Base-by-base conservation (phyloP, 2,888 invertebrate genomes). In the Auanema freiburgensis region DNA sequence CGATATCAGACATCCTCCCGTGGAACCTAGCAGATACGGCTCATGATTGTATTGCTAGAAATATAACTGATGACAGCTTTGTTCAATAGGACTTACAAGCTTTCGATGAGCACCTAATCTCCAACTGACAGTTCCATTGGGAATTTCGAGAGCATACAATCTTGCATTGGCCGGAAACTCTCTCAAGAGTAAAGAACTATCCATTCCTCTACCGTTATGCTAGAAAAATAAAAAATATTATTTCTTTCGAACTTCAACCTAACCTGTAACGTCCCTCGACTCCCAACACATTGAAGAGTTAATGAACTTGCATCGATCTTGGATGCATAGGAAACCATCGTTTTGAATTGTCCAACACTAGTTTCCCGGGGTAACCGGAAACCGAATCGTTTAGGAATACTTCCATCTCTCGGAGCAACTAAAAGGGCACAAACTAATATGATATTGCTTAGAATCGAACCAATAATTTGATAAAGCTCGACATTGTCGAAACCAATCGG, bases 401-500 rank as follows among this genome's bases (percentile, higher is more conserved):
- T 89, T 0, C 92, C 93, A 84, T 92, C 91, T 46, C 84, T 69
- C 58, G 79, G 77, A 51, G 85, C 81, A 61, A 85, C 86, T 85
- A 65, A 63, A 70, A 65, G 21, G 21, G n/a, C 62, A 42, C 23
- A n/a, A 46, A 4, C 5, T 14, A 11, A 12, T n/a, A n/a, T 25
- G 25, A 23, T 14, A n/a, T 23, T 14, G 10, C 33, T 33, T 33
- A 5, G 4, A 33, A 5, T 25, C 59, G 49, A 42, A 74, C 75
- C 76, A 21, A 71, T 72, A 44, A 76, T 66, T 59, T 72, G 71
- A 76, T 90, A 88, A 69, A 91, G 88, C 55, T 90, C 88, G 80
- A 89, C 91, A 84, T 90, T 90, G 85, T 94, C 93, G 88, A 93
- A 91, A 23, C 93, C 93, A 77, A 94, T 87, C 63, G 93, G 93